phyloP scores from a whole-genome alignment of 2,888 invertebrate genomes.

The Drosophila antonietae region DNA sequence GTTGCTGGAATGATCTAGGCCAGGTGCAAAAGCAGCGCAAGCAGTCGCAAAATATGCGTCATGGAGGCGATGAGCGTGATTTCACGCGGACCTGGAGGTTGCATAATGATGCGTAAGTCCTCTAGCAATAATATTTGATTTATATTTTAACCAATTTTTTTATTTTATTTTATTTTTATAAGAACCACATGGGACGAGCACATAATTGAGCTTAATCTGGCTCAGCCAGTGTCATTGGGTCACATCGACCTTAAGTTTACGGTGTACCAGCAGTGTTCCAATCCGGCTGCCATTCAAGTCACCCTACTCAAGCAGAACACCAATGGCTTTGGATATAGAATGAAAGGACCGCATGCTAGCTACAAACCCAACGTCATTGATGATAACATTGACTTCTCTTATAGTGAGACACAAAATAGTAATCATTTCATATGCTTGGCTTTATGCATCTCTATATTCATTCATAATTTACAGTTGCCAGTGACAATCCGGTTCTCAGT shows the following conservation, averaged over 20 bases:
- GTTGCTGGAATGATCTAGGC: slow-evolving; percentile 97
- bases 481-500: slow-evolving; percentile 91
- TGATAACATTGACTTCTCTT: slow-evolving; percentile 73
- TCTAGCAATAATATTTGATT: slow-evolving; percentile 18
- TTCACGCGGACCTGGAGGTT: slow-evolving; percentile 94
- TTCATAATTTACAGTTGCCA: slow-evolving; percentile 68
- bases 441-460: not conserved
- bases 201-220: slow-evolving; percentile 94
- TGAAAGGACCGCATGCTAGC: slow-evolving; percentile 83
- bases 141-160: not conserved
- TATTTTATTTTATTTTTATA: slow-evolving; percentile 57
- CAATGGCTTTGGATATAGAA: slow-evolving; percentile 87
- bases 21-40: slow-evolving; percentile 95
- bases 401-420: slow-evolving; percentile 43
- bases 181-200: slow-evolving; percentile 96
- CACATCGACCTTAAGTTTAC: slow-evolving; percentile 95
- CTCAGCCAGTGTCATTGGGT: slow-evolving; percentile 91
- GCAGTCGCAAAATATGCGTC: slow-evolving; percentile 91
- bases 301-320: slow-evolving; percentile 89
- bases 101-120: slow-evolving; percentile 90
- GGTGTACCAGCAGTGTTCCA: slow-evolving; percentile 90
- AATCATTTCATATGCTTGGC: not conserved
- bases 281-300: slow-evolving; percentile 92
- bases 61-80: slow-evolving; percentile 87
- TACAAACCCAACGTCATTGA: slow-evolving; percentile 85